Conservation (phyloP, 2,797 vertebrate species). For the Podarcis lilfordi region DNA sequence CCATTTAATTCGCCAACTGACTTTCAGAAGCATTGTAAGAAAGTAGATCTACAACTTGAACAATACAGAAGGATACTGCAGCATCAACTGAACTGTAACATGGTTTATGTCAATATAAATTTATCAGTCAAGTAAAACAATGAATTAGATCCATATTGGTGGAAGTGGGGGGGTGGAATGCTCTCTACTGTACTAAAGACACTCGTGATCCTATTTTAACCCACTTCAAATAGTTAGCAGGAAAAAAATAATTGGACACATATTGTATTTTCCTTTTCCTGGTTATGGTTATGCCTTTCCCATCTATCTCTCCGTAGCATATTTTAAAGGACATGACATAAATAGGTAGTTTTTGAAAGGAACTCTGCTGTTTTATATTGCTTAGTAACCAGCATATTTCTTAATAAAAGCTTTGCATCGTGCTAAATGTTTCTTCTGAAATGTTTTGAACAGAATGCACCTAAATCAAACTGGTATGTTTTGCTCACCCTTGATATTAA, state of each 20-base stretch:
- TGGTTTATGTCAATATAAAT: background rate
- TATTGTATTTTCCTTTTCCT: background rate
- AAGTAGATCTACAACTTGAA: background rate
- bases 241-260: background rate
- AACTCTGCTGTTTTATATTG: constrained; percentile 28
- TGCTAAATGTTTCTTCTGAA: constrained; percentile 32
- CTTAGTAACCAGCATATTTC: constrained; percentile 23
- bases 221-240: background rate
- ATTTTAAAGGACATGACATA: background rate
- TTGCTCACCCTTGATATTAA: constrained; percentile 33
- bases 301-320: background rate
- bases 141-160: background rate
- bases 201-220: background rate
- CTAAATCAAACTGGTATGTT: constrained; percentile 6
- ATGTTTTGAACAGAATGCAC: constrained; percentile 47
- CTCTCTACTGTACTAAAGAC: background rate
- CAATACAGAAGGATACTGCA: background rate
- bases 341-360: constrained; percentile 26
- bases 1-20: background rate
- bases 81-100: background rate
- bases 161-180: background rate
- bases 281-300: background rate
- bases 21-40: background rate
- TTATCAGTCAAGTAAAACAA: background rate
- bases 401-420: constrained; percentile 26